Percentiles rank a stretch among this genome's conserved stretches.
Evolutionary conservation across 2,113 vertebrate species (phyloP).

Genomic region (Alces alces): DNA sequence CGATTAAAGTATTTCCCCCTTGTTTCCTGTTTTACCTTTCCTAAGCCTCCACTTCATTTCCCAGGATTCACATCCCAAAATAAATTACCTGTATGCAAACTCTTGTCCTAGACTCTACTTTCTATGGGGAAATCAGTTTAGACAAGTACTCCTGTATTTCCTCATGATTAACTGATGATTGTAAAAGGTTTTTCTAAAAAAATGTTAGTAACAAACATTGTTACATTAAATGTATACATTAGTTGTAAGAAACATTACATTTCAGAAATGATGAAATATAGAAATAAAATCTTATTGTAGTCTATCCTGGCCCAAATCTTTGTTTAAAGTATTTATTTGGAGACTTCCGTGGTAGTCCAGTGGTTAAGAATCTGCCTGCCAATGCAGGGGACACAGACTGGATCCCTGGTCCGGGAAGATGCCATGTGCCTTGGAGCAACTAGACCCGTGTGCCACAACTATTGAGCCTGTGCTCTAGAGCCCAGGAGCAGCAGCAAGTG

Average conservation of each 20-base stretch:
- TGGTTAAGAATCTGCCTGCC: neutral
- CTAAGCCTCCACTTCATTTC: neutral
- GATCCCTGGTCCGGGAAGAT: neutral
- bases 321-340: neutral
- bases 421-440: neutral
- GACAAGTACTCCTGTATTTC: neutral
- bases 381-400: neutral
- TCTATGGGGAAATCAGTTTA: neutral
- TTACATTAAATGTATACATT: neutral
- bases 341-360: neutral
- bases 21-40: neutral
- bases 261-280: neutral
- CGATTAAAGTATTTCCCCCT: neutral
- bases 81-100: neutral
- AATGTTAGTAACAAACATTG: neutral
- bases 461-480: neutral
- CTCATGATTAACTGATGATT: neutral
- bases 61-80: neutral
- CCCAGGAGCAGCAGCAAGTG: neutral
- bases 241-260: neutral
- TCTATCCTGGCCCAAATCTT: neutral
- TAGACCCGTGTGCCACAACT: neutral
- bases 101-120: neutral
- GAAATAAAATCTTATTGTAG: neutral
- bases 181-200: conserved; percentile 21